A percentile compares a stretch with the other conserved stretches of the same genome.
Conservation (phyloP, 2,113 vertebrate species). For the Rutilus rutilus region DNA sequence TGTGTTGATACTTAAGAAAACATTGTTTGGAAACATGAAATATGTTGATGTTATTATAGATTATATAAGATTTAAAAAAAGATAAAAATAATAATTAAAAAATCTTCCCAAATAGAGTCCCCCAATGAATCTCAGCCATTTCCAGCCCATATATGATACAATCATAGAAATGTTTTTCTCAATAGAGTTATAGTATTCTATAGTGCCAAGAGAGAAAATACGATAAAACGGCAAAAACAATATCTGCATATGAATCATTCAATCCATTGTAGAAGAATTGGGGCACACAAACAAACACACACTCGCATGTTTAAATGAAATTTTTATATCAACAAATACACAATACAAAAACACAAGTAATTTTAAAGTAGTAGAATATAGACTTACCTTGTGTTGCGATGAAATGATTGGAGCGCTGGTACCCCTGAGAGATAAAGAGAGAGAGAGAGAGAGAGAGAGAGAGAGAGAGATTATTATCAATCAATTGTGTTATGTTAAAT, state of each 20-base stretch:
- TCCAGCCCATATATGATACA: too few species aligned
- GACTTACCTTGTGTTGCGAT: conserved; percentile 96
- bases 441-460: too few species aligned
- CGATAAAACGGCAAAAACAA: conserved; percentile 39
- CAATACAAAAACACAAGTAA: conserved; percentile 1
- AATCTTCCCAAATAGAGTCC: too few species aligned
- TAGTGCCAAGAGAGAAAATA: not conserved
- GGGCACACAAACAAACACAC: not conserved
- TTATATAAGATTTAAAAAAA: too few species aligned
- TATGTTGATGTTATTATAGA: too few species aligned
- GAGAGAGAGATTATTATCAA: conserved; percentile 17
- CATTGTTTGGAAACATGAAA: too few species aligned
- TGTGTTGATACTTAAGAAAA: too few species aligned
- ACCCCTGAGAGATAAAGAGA: conserved; percentile 79
- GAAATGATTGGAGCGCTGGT: conserved; percentile 96
- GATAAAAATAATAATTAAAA: too few species aligned
- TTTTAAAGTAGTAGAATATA: not conserved
- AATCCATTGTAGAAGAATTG: conserved; percentile 10
- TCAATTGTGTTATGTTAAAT: not conserved
- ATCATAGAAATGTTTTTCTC: too few species aligned
- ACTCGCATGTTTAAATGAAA: too few species aligned
- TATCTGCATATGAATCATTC: conserved; percentile 41
- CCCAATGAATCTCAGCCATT: too few species aligned
- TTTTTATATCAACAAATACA: not conserved
- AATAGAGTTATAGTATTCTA: too few species aligned